Conservation (phyloP, 2,888 invertebrate genomes). For the Apotomis turbidana region DNA sequence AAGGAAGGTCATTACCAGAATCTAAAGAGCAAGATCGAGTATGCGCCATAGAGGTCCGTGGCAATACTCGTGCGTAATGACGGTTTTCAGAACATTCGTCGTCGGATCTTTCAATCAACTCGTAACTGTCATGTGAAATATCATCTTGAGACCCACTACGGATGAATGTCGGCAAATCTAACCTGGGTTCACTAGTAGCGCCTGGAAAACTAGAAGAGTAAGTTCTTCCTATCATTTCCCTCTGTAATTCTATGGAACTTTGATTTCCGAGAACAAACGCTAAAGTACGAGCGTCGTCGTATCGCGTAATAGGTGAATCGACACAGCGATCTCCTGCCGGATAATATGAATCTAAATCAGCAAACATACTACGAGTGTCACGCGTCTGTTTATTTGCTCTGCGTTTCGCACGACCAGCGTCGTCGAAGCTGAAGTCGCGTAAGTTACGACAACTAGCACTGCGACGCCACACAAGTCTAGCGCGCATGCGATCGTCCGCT, state of each 20-base stretch:
- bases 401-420: conserved; percentile 86
- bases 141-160: conserved; percentile 92
- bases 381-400: conserved; percentile 68
- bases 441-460: conserved; percentile 93
- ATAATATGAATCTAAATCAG: conserved; percentile 69
- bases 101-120: conserved; percentile 90
- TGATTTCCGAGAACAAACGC: conserved; percentile 61
- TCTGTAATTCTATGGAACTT: conserved; percentile 87
- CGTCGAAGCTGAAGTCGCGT: conserved; percentile 90
- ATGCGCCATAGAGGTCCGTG: conserved; percentile 68
- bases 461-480: conserved; percentile 87
- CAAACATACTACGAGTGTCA: conserved; percentile 70
- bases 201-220: conserved; percentile 95
- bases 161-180: conserved; percentile 86
- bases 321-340: conserved; percentile 75
- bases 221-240: conserved; percentile 88
- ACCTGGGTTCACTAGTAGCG: conserved; percentile 87
- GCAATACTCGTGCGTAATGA: conserved; percentile 62
- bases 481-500: conserved; percentile 52
- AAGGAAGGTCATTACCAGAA: conserved; percentile 90
- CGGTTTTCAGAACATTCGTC: conserved; percentile 82
- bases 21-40: conserved; percentile 89
- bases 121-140: conserved; percentile 94
- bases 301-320: conserved; percentile 89
- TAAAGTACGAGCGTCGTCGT: conserved; percentile 86